These are phyloP conservation scores for Panulirus ornatus DNA, from an alignment of 1,140 invertebrate species.

Conservation along the genomic window DNA sequence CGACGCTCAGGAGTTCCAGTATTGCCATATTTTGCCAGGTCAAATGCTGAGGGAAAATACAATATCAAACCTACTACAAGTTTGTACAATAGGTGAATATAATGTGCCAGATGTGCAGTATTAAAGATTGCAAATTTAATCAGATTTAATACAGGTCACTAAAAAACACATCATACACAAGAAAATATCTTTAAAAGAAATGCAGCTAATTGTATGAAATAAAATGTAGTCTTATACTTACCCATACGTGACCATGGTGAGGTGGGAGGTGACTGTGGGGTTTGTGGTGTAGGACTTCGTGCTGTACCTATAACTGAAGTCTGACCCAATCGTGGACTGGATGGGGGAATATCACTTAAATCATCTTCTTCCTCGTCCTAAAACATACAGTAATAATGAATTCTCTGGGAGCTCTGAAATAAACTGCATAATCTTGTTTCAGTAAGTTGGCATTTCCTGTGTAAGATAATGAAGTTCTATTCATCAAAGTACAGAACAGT, in stretches of 20 bases:
- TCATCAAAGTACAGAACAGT: too few species aligned
- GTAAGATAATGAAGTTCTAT: too few species aligned
- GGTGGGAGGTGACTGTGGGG: conserved; percentile 20
- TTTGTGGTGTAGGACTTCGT: conserved; percentile 19
- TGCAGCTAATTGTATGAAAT: background rate
- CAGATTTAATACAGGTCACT: too few species aligned
- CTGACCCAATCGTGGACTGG: conserved; percentile 66
- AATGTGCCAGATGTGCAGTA: too few species aligned
- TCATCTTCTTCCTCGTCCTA: conserved; percentile 76
- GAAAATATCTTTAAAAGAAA: background rate
- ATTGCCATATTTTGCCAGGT: conserved; percentile 88
- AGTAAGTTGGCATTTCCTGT: too few species aligned
- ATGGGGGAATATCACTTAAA: conserved; percentile 73
- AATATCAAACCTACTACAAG: too few species aligned
- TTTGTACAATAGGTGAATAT: too few species aligned
- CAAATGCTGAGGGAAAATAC: conserved; percentile 82
- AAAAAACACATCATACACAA: too few species aligned
- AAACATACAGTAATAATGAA: background rate
- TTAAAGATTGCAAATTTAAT: too few species aligned
- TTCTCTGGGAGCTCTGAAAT: too few species aligned
- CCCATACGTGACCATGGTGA: conserved; percentile 69
- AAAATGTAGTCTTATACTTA: background rate
- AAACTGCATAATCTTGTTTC: too few species aligned
- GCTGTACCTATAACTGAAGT: conserved; percentile 40
- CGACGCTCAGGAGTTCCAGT: conserved; percentile 82